Percentiles rank a stretch among this genome's conserved stretches.
phyloP scores from a whole-genome alignment of 2,113 vertebrate species.

The Neogale vison region DNA sequence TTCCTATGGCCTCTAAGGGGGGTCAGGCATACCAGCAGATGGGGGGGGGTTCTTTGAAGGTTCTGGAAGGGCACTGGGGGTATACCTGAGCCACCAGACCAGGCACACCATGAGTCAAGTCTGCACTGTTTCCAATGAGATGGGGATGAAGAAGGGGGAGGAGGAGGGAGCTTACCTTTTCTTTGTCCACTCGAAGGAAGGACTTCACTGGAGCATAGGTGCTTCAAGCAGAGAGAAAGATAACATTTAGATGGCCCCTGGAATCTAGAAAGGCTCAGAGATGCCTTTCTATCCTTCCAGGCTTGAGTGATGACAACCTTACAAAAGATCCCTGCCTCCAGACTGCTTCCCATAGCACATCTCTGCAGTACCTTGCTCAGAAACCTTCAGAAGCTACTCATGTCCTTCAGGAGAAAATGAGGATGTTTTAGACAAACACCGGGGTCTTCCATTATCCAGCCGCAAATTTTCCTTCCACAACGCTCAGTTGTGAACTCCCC shows the following conservation, averaged over 20 bases:
- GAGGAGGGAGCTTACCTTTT: constrained; percentile 89
- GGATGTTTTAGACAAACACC: background rate
- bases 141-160: background rate
- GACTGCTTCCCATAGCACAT: background rate
- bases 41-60: background rate
- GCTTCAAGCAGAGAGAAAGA: constrained; percentile 82
- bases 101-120: background rate
- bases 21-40: background rate
- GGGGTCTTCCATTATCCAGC: background rate
- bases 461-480: background rate
- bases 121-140: background rate
- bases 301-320: background rate
- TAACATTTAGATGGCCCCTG: background rate
- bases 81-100: background rate
- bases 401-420: background rate
- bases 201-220: constrained; percentile 98
- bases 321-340: background rate
- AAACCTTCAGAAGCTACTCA: background rate
- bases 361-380: background rate
- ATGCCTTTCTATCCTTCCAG: background rate
- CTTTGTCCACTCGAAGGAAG: constrained; percentile 98
- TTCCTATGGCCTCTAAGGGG: background rate
- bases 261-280: background rate
- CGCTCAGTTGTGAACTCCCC: background rate
- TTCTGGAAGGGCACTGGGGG: background rate